Percentiles rank a stretch among this genome's conserved stretches.
Conservation (phyloP, 2,113 vertebrate genomes). For the Malaclemys terrapin region DNA sequence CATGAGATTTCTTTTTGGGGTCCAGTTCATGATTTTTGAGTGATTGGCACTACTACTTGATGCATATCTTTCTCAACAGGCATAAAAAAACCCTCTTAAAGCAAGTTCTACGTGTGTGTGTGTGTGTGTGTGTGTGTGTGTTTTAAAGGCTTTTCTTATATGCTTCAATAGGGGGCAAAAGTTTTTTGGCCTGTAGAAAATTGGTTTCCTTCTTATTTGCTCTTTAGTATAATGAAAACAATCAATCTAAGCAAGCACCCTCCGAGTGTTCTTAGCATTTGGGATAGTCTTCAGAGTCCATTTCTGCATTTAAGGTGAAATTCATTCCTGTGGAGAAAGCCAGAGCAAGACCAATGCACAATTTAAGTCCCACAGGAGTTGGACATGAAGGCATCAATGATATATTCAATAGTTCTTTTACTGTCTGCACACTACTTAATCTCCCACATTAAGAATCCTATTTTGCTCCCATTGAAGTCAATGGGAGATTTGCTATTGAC, state of each 20-base stretch:
- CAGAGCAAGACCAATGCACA: neutral
- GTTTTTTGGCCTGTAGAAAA: neutral
- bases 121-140: neutral
- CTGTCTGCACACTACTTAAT: neutral
- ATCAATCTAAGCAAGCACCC: fast-evolving
- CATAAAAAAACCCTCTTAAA: neutral
- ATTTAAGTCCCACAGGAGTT: neutral
- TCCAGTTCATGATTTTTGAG: neutral
- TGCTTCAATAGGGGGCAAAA: neutral
- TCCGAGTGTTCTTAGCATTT: neutral
- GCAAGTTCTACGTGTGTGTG: neutral
- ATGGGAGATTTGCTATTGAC: neutral
- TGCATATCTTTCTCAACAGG: fast-evolving
- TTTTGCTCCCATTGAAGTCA: neutral
- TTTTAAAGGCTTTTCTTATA: neutral
- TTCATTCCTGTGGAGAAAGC: neutral
- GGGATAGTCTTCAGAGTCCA: fast-evolving
- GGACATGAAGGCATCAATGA: neutral
- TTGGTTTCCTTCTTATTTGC: neutral
- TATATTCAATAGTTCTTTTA: neutral
- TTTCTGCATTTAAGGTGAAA: neutral
- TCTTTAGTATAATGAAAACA: neutral
- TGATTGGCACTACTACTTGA: neutral
- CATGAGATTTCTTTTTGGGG: no score
- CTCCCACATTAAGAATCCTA: neutral